Conservation (phyloP, 1,140 invertebrate genomes). For the Lethocerus indicus region DNA sequence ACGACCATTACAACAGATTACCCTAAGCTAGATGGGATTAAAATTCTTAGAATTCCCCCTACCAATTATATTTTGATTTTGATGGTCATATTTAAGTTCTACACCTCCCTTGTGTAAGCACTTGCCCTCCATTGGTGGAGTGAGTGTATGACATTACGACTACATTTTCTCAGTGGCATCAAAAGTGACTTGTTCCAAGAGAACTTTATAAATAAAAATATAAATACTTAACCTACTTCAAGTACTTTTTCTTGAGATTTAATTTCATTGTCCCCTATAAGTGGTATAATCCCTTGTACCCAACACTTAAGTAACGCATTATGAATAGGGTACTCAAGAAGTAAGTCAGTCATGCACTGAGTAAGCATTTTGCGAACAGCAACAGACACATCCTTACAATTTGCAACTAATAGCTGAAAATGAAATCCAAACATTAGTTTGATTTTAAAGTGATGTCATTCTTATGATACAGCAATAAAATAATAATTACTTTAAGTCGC, state of each 20-base stretch:
- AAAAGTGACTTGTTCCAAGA: too few relatives aligned
- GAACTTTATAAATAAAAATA: too few relatives aligned
- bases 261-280: constrained; percentile 37
- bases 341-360: constrained; percentile 32
- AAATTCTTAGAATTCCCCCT: too few relatives aligned
- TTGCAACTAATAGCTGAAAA: constrained; percentile 28
- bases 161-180: too few relatives aligned
- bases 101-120: too few relatives aligned
- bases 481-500: constrained; percentile 23
- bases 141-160: too few relatives aligned
- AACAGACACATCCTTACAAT: constrained; percentile 36
- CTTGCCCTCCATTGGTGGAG: too few relatives aligned
- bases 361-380: constrained; percentile 35
- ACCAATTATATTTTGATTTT: too few relatives aligned
- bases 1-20: too few relatives aligned
- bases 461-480: constrained; percentile 18
- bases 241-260: constrained; percentile 41
- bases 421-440: constrained; percentile 10
- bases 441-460: constrained; percentile 15
- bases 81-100: too few relatives aligned
- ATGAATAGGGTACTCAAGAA: constrained; percentile 28
- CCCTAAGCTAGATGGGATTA: too few relatives aligned
- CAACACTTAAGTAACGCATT: constrained; percentile 27
- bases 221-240: constrained; percentile 20
- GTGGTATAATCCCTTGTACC: constrained; percentile 33